Conservation (phyloP, 2,113 vertebrate species). For the Bufo bufo region DNA sequence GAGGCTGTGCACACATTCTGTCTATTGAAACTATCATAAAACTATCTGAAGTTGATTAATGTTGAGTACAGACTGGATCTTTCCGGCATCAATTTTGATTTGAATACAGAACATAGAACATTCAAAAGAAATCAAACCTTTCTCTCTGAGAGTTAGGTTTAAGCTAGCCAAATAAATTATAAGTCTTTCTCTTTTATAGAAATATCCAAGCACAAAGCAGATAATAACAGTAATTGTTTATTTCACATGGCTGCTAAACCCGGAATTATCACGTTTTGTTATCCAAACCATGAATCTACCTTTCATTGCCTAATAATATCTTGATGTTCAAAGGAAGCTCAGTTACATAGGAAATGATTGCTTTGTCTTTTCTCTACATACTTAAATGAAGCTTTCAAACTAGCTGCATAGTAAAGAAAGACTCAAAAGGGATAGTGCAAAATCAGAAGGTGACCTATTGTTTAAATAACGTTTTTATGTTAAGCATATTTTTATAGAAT, state of each 20-base stretch:
- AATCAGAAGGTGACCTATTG: no score
- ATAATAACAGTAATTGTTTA: neutral
- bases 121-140: constrained; percentile 39
- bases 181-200: neutral
- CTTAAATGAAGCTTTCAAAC: neutral
- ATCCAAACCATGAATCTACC: neutral
- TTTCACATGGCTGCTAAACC: neutral
- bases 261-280: neutral
- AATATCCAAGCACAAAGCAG: neutral
- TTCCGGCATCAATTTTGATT: constrained; percentile 38
- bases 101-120: constrained; percentile 37
- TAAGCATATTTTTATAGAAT: no score
- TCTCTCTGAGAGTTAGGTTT: constrained; percentile 1
- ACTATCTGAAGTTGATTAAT: constrained; percentile 38
- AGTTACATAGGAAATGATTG: neutral
- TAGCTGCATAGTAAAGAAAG: no score
- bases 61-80: constrained; percentile 34
- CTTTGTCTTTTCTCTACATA: neutral
- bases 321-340: neutral
- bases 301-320: neutral
- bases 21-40: constrained; percentile 40
- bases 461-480: no score
- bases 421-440: no score
- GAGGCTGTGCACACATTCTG: constrained; percentile 23
- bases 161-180: constrained; percentile 20